Conservation (phyloP, 2,888 invertebrate genomes). For the Ferdinandea cuprea region DNA sequence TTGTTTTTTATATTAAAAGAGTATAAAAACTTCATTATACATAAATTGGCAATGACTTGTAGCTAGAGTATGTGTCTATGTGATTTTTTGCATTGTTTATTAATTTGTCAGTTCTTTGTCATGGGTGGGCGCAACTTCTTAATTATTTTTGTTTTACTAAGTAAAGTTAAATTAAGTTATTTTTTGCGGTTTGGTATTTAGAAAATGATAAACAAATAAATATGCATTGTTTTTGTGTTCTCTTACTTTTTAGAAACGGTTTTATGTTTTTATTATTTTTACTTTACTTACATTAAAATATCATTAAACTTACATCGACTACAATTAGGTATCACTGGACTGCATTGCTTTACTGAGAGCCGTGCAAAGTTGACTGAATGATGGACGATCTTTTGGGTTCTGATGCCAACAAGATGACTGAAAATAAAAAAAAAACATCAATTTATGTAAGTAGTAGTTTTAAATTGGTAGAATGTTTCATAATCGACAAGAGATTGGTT, state of each 20-base stretch:
- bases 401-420: constrained; percentile 81
- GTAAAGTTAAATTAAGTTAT: background rate
- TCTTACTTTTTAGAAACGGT: background rate
- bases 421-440: constrained; percentile 40
- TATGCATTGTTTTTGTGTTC: constrained; percentile 15
- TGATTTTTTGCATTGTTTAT: constrained; percentile 10
- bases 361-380: constrained; percentile 82
- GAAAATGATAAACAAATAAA: constrained; percentile 27
- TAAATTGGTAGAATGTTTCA: no score
- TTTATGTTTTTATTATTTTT: background rate
- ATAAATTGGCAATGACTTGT: constrained; percentile 75
- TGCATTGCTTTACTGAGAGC: constrained; percentile 83
- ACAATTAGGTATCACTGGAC: constrained; percentile 78
- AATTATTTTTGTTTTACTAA: constrained; percentile 8
- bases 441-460: background rate
- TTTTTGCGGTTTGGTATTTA: background rate
- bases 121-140: constrained; percentile 55
- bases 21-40: constrained; percentile 30
- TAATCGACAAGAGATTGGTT: no score
- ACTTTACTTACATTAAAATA: constrained; percentile 42
- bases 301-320: constrained; percentile 41
- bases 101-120: constrained; percentile 62
- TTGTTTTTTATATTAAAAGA: constrained; percentile 9
- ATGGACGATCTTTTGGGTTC: constrained; percentile 82
- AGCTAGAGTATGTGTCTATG: constrained; percentile 53